Conservation (phyloP, 2,888 invertebrate genomes). For the Mylabris sibirica region DNA sequence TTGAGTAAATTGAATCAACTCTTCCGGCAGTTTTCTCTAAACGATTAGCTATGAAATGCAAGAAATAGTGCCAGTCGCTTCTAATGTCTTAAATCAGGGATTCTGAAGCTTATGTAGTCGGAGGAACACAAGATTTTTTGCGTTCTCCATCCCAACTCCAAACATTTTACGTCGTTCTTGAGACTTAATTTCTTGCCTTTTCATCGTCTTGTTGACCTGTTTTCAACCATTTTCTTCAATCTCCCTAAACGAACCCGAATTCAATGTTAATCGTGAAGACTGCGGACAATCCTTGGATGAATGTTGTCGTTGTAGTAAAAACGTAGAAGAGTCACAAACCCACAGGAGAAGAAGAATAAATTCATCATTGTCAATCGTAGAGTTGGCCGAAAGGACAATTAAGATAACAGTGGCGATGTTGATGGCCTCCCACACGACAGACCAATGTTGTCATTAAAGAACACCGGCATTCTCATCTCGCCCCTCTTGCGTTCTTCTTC, state of each 20-base stretch:
- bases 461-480: background rate
- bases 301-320: background rate
- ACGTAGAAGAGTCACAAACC: background rate
- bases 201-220: no score
- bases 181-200: no score
- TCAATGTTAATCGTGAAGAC: no score
- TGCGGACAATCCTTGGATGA: background rate
- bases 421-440: conserved; percentile 47
- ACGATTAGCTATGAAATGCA: no score
- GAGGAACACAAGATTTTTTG: no score
- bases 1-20: background rate
- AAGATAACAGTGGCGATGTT: conserved; percentile 44
- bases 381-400: conserved; percentile 53
- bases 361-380: conserved; percentile 55
- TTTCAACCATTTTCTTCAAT: no score
- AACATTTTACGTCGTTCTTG: no score
- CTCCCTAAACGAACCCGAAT: no score
- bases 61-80: no score
- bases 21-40: background rate
- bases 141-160: no score
- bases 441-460: conserved; percentile 11
- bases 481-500: background rate
- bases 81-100: no score
- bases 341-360: conserved; percentile 43
- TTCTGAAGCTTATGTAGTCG: no score